phyloP scores from a whole-genome alignment of 2,113 vertebrate species.

The Verasper variegatus region DNA sequence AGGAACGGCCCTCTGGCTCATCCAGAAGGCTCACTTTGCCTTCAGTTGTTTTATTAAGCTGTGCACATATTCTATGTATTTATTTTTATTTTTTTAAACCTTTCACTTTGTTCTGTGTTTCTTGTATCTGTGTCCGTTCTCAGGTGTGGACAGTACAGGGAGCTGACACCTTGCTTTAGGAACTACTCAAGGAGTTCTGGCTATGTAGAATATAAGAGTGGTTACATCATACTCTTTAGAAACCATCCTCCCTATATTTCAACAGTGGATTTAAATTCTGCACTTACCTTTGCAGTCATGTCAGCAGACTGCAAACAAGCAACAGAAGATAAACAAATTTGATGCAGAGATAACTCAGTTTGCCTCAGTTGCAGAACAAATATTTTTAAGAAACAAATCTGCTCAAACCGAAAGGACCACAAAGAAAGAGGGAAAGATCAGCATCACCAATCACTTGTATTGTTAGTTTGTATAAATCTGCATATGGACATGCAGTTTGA shows the following conservation, averaged over 20 bases:
- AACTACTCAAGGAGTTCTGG: slow-evolving; percentile 54
- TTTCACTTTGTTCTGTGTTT: slow-evolving; percentile 48
- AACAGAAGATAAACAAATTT: slow-evolving; percentile 2
- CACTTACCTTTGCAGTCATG: slow-evolving; percentile 6
- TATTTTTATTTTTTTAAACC: slow-evolving; percentile 45
- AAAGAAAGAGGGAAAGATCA: not conserved
- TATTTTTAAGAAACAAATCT: slow-evolving; percentile 1
- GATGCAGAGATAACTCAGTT: slow-evolving; percentile 18
- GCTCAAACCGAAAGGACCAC: slow-evolving; percentile 2
- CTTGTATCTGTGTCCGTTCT: slow-evolving; percentile 61
- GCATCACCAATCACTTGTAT: not conserved
- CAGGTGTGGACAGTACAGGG: slow-evolving; percentile 75
- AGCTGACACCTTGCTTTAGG: slow-evolving; percentile 52
- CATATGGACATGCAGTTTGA: slow-evolving; percentile 3
- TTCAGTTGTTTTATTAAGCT: slow-evolving; percentile 63
- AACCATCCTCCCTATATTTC: slow-evolving; percentile 21
- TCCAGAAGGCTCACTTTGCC: slow-evolving; percentile 63
- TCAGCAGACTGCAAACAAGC: slow-evolving; percentile 24
- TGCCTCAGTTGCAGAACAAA: slow-evolving; percentile 30
- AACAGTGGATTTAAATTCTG: slow-evolving; percentile 16
- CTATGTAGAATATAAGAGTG: slow-evolving; percentile 23
- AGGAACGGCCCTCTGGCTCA: slow-evolving; percentile 63
- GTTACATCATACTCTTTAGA: slow-evolving; percentile 8
- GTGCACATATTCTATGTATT: slow-evolving; percentile 36
- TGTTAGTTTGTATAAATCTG: slow-evolving; percentile 15